Evolutionary conservation across 1,140 invertebrate species (phyloP), one percentile per base, ranked within the genome.

Genomic region (Hyposmocoma kahamanoa): DNA sequence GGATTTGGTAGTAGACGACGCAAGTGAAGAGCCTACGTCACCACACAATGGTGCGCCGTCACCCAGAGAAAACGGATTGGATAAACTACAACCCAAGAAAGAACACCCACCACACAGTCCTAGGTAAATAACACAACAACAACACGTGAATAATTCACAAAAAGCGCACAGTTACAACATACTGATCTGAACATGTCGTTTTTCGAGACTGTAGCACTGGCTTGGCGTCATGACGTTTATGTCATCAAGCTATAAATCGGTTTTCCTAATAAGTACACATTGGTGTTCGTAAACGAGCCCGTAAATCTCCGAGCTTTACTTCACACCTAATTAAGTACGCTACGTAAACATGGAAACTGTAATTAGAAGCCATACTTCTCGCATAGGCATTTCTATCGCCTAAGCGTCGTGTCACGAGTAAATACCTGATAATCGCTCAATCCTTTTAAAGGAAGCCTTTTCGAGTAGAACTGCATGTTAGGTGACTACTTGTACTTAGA

Each of bases 1-100:
- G 84, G 95, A 97, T 70, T 86, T 97, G 47, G 95, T 97, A 41
- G 96, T 97, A 19, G 96, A 97, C 83, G 95, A 96, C 47, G 94
- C 94, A 28, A 95, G 95, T 72, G 95, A 96, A 88, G 94, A 87
- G 63, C 92, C 91, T 18, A 90, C 92, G 21, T 92, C 92, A 41
- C 91, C 92, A 6, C 89, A 91, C 55, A 92, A 94, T 66, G 92
- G 93, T 1, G 94, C 93, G 0, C 89, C 92, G 0, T 95, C 93
- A 3, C 94, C 94, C 0, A 73, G 94, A 47, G 94, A 96, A 77
- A 96, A 96, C 67, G 94, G 94, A 10, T 66, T 86, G 15, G 84
- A 87, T 50, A 87, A 87, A 65, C 55, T 86, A 42, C 86, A 87
- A 55, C 84, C 86, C 19, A 87, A 87, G 49, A 87, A 87, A 59